Evolutionary conservation across 2,113 vertebrate species (phyloP).

Genomic region (Pelodiscus sinensis): DNA sequence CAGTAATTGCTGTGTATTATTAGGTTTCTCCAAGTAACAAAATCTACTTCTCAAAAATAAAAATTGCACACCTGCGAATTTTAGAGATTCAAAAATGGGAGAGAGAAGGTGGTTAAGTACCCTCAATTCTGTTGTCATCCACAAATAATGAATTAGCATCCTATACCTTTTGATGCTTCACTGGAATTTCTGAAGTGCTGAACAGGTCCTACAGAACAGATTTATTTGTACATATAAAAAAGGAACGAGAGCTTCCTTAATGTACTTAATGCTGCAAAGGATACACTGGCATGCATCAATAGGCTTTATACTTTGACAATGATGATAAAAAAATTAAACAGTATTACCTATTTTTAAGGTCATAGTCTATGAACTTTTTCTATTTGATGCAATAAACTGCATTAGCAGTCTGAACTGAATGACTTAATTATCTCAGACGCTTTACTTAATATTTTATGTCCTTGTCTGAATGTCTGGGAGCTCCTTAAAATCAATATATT

Average conservation of each 20-base stretch:
- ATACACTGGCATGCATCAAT: not conserved
- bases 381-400: constrained; percentile 26
- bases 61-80: not conserved
- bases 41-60: not conserved
- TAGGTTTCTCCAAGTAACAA: not conserved
- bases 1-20: not conserved
- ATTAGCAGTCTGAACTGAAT: constrained; percentile 11
- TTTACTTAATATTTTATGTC: constrained; percentile 56
- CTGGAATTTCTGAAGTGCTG: not conserved
- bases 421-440: constrained; percentile 61
- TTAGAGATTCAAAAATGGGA: not conserved
- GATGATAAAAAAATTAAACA: not conserved
- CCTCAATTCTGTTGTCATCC: not conserved
- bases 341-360: constrained; percentile 28
- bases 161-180: constrained; percentile 3
- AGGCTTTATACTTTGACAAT: not conserved
- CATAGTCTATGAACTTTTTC: not conserved
- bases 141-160: constrained; percentile 14
- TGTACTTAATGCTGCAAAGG: not conserved
- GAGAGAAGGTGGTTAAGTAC: not conserved
- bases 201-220: constrained; percentile 14
- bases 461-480: constrained; percentile 23
- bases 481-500: constrained; percentile 39
- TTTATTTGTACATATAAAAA: not conserved
- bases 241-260: not conserved